Conservation (phyloP, 1,140 invertebrate species). For the Homarus americanus region DNA sequence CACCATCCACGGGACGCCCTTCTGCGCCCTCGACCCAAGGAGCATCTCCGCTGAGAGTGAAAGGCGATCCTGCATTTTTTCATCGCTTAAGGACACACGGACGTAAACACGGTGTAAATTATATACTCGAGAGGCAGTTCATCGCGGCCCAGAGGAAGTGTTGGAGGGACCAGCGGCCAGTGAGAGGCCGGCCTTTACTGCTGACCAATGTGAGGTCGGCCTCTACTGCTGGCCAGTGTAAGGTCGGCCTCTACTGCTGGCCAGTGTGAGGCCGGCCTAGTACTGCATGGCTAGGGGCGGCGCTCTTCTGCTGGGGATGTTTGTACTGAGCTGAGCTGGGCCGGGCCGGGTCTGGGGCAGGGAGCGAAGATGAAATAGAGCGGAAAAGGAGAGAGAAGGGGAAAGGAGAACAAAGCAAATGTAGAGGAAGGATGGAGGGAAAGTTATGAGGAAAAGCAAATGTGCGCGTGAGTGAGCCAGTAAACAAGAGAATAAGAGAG, state of each 20-base stretch:
- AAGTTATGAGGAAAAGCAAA: constrained; percentile 8
- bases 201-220: not conserved
- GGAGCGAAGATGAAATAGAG: not conserved
- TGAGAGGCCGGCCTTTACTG: no score
- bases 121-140: constrained; percentile 40
- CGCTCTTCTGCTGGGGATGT: no score
- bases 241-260: not conserved
- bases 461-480: not conserved
- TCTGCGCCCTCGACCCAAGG: constrained; percentile 11
- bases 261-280: not conserved
- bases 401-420: constrained; percentile 5
- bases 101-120: constrained; percentile 30
- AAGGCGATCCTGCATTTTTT: constrained; percentile 30
- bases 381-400: not conserved
- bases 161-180: not conserved
- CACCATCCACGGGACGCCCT: constrained; percentile 3
- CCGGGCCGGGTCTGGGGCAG: no score
- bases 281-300: no score
- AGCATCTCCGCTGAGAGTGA: not conserved
- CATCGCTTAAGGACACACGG: constrained; percentile 14
- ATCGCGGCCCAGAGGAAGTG: not conserved
- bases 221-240: not conserved
- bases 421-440: no score
- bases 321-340: no score
- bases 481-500: no score